Evolutionary conservation across 2,113 vertebrate genomes (phyloP).

Genomic region (Serinus canaria): DNA sequence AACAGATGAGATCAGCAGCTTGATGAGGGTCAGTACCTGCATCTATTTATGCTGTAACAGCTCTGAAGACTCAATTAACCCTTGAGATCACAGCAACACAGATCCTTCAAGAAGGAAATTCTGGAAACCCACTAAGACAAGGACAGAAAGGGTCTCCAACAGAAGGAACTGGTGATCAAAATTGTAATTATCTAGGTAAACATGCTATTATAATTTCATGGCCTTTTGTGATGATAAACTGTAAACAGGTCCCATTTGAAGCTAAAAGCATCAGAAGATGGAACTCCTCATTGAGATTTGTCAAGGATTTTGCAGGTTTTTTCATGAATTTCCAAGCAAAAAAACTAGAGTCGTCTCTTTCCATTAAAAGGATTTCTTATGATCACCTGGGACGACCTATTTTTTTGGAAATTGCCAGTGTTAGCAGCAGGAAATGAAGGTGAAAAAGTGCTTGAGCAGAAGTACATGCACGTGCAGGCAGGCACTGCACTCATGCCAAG

Average conservation of each 20-base stretch:
- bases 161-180: background rate
- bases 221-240: background rate
- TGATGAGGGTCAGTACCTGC: background rate
- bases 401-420: background rate
- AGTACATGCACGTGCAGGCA: accelerated
- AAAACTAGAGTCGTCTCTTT: background rate
- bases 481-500: accelerated
- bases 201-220: background rate
- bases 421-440: background rate
- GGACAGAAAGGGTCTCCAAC: background rate
- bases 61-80: background rate
- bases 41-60: background rate
- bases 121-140: background rate
- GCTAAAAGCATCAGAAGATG: background rate
- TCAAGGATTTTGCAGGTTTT: background rate
- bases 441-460: background rate
- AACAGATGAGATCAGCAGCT: background rate
- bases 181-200: too few species aligned
- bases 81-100: background rate
- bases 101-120: background rate
- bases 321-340: background rate
- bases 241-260: background rate
- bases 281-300: background rate
- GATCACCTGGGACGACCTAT: background rate
- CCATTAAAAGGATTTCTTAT: background rate